Evolutionary conservation across 23 tunicate genomes (phyloP).

Genomic region (Styela plicata): DNA sequence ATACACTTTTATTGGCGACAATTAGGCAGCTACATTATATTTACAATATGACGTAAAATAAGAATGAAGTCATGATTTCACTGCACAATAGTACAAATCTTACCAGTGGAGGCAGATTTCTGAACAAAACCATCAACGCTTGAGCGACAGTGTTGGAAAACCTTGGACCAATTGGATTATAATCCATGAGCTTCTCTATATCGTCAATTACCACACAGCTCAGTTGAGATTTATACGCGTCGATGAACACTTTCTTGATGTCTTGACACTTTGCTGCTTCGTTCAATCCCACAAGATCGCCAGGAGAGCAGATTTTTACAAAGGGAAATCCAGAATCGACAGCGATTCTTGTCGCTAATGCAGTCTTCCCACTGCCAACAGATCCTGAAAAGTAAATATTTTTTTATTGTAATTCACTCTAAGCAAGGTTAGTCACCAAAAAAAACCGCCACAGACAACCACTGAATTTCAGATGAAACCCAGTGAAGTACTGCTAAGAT

Average conservation of each 20-base stretch:
- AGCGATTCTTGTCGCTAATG: slow-evolving; percentile 89
- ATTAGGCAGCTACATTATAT: no score
- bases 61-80: no score
- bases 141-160: slow-evolving; percentile 93
- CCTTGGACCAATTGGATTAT: slow-evolving; percentile 93
- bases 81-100: no score
- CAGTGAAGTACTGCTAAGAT: no score
- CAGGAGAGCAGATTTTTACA: slow-evolving; percentile 75
- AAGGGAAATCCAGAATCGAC: slow-evolving; percentile 83
- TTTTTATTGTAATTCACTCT: no score
- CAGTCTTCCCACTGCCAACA: slow-evolving; percentile 87
- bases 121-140: slow-evolving; percentile 73
- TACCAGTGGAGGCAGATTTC: slow-evolving; percentile 75
- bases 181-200: slow-evolving; percentile 81
- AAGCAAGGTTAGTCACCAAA: no score
- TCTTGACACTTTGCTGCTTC: slow-evolving; percentile 91
- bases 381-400: slow-evolving; percentile 32
- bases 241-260: slow-evolving; percentile 80
- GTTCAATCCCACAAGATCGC: slow-evolving; percentile 63
- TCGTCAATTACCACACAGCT: slow-evolving; percentile 94
- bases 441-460: no score
- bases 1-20: no score
- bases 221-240: slow-evolving; percentile 88
- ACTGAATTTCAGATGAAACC: no score
- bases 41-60: no score